Percentiles rank a stretch among this genome's conserved stretches.
phyloP scores from a whole-genome alignment of 1,140 invertebrate species.

The Solen grandis region DNA sequence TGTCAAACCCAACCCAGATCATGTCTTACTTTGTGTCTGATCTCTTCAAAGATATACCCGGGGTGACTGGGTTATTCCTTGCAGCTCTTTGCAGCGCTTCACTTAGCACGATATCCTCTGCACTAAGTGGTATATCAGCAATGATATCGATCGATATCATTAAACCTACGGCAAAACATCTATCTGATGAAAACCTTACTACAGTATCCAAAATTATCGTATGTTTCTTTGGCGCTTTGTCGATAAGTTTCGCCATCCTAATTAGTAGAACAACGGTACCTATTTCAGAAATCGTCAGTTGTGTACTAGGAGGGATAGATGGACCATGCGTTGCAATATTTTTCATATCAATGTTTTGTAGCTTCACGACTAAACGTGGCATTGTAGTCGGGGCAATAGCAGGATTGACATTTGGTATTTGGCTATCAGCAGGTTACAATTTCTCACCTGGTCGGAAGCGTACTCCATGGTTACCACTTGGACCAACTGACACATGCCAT shows the following conservation, averaged over 20 bases:
- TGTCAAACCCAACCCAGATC: conserved; percentile 30
- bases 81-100: too few species aligned
- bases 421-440: conserved; percentile 18
- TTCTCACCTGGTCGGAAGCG: conserved; percentile 7
- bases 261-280: conserved; percentile 22
- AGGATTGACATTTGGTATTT: conserved; percentile 17
- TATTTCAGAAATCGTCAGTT: conserved; percentile 12
- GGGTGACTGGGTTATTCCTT: conserved; percentile 28
- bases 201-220: conserved; percentile 31
- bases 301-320: conserved; percentile 6
- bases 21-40: conserved; percentile 34
- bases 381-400: neutral
- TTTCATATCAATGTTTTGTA: conserved; percentile 21
- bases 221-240: conserved; percentile 8
- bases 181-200: neutral
- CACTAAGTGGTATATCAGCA: conserved; percentile 25
- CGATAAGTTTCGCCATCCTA: conserved; percentile 14
- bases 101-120: conserved; percentile 38
- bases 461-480: too few species aligned
- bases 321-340: conserved; percentile 20
- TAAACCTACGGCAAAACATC: conserved; percentile 2
- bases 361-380: neutral
- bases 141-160: conserved; percentile 24
- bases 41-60: conserved; percentile 8
- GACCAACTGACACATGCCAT: conserved; percentile 30